Base-by-base conservation (phyloP, 2,797 vertebrate species). In the Gadopsis bispinosus region DNA sequence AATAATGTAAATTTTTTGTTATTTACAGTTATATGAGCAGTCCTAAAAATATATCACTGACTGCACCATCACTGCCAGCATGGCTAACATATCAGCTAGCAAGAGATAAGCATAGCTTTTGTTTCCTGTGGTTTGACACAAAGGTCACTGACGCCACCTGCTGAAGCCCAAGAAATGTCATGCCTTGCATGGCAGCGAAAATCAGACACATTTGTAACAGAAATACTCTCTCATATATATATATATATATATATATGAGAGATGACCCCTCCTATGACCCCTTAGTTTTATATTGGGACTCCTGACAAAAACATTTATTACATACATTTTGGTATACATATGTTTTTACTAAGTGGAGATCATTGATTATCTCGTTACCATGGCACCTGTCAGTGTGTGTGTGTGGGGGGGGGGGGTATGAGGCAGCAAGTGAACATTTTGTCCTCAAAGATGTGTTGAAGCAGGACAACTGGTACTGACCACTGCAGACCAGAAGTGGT, bases 101-200 rank as follows among this genome's bases (percentile, higher is more conserved):
- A 22, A 10, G 33, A 47, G 60, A 75, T 48, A 29, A 73, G 13
- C n/a, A 50, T 5, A 47, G n/a, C 65, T 33, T 69, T 29, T 5
- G 3, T 16, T 81, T 72, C 7, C 41, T 68, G 53, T 55, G 26
- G 9, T 61, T 26, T 45, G 73, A 61, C 3, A 60, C 19, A 63
- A 29, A n/a, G 8, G 48, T 70, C 47, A 48, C 19, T 69, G 20
- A 17, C 31, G 37, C 56, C 69, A 74, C 53, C 61, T 73, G 22
- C 48, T 66, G 72, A 48, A 75, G 37, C 14, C 55, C 5, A 16
- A 19, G 12, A 35, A 63, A 45, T 37, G 0, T 4, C 31, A 3
- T 13, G 5, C 5, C 10, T 14, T 43, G 13, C 16, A 50, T 50
- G 20, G 29, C 43, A 45, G 55, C 17, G 65, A 45, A 62, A 14